Evolutionary conservation across 1,140 invertebrate genomes (phyloP), one percentile per base, ranked within the genome.

Genomic region (Drosophila ananassae): DNA sequence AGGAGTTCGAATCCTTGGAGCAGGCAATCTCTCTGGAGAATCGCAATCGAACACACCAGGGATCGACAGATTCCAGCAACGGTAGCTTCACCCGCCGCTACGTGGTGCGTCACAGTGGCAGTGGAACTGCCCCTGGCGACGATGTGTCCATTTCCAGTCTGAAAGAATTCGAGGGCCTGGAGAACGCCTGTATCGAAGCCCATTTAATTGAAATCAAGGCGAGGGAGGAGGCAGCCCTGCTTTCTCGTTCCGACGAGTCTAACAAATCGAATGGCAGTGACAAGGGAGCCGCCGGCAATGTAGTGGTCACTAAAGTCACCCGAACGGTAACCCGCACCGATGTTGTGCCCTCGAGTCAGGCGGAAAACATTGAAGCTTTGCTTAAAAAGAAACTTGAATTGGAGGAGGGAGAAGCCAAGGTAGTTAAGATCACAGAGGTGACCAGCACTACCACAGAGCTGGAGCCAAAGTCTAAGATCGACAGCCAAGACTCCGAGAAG

Each of bases 1-100:
- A 98, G 92, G 98, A 99, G 91, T 99, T 99, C 93, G 98, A 98
- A 93, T 95, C 95, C 58, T 92, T 99, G 5, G 98, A 99, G 92
- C 95, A 94, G 80, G 95, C 96, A 0, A 94, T 97, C 56, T 94
- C 94, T 0, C 91, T 95, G 30, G 95, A 95, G 84, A 94, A 94
- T 54, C 92, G 93, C 10, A 94, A 94, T 59, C 93, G 94, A 71
- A 94, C 95, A 21, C 93, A 95, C 82, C 94, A 94, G 75, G 93
- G 94, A 58, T 95, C 94, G 9, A 95, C 96, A 79, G 96, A 97
- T 92, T 97, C 96, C 0, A 94, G 94, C 66, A 96, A 96, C 83
- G 96, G 96, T 8, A 96, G 95, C 74, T 94, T 96, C 72, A 94
- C 95, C 21, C 93, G 94, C 62, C 93, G 95, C 75, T 93, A 94